Percentiles rank a stretch among this genome's conserved stretches.
phyloP scores from a whole-genome alignment of 2,113 vertebrate genomes.

The Planiliza haematocheilus region DNA sequence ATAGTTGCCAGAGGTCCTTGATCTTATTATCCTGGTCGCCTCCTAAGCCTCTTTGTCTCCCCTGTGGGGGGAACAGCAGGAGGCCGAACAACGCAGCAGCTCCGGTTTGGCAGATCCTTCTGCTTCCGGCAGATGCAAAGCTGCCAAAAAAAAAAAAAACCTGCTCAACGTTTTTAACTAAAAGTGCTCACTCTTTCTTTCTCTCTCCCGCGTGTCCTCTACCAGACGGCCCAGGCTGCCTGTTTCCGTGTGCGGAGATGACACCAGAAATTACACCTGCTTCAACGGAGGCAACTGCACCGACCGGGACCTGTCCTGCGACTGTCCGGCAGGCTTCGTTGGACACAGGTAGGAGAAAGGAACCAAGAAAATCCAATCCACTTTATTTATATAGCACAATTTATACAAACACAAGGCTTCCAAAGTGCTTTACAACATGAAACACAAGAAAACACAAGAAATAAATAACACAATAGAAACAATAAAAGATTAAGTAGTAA shows the following conservation, averaged over 20 bases:
- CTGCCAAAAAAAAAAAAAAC: not conserved
- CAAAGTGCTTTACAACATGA: too few relatives aligned
- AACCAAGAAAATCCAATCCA: too few relatives aligned
- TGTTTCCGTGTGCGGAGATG: constrained; percentile 87
- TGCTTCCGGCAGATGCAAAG: constrained; percentile 25
- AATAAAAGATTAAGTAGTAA: too few relatives aligned
- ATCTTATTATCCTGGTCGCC: constrained; percentile 64
- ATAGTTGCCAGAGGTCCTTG: constrained; percentile 51
- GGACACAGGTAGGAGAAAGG: constrained; percentile 92
- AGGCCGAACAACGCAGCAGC: constrained; percentile 42
- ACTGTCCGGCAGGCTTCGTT: constrained; percentile 85
- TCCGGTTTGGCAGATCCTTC: constrained; percentile 15
- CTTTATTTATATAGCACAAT: too few relatives aligned
- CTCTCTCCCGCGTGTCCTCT: too few relatives aligned
- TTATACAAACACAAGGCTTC: too few relatives aligned
- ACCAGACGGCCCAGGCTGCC: constrained; percentile 84
- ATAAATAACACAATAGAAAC: too few relatives aligned
- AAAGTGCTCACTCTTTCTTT: constrained; percentile 1
- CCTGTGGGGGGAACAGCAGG: constrained; percentile 33
- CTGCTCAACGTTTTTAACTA: constrained; percentile 1
- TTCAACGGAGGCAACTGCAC: constrained; percentile 91
- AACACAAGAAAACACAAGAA: too few relatives aligned
- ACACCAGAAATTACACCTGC: constrained; percentile 89
- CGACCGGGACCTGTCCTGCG: constrained; percentile 76
- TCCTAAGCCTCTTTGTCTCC: constrained; percentile 65